phyloP scores from a whole-genome alignment of 2,888 invertebrate genomes.

The Ceramica pisi region DNA sequence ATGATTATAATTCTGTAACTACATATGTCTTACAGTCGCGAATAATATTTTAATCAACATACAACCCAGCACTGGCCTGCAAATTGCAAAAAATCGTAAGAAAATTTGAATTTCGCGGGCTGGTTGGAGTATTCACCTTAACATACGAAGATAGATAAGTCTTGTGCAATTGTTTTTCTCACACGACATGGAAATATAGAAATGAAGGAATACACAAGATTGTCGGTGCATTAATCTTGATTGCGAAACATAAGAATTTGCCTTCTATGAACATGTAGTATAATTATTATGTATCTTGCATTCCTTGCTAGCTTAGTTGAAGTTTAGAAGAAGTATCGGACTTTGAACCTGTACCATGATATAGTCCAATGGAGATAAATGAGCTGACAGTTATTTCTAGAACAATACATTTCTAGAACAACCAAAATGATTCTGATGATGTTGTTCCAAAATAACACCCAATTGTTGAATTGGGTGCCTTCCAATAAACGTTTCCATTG shows the following conservation, averaged over 20 bases:
- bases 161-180: neutral
- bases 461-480: neutral
- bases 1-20: too few species aligned
- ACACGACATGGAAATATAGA: conserved; percentile 19
- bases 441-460: neutral
- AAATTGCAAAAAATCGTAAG: too few species aligned
- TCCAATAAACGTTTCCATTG: neutral
- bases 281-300: conserved; percentile 9
- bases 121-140: too few species aligned
- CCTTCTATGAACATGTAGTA: neutral
- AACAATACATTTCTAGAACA: neutral
- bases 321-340: neutral
- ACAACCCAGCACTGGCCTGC: too few species aligned
- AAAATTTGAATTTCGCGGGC: too few species aligned
- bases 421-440: neutral
- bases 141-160: neutral
- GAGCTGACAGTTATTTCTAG: neutral
- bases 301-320: conserved; percentile 6
- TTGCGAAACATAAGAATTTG: conserved; percentile 20
- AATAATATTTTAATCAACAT: too few species aligned
- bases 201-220: conserved; percentile 26
- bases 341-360: conserved; percentile 3
- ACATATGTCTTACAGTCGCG: too few species aligned
- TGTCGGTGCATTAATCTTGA: conserved; percentile 32
- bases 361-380: neutral